Percentiles rank a stretch among this genome's conserved stretches.
Evolutionary conservation across 2,113 vertebrate genomes (phyloP).

Genomic region (Barbus barbus): DNA sequence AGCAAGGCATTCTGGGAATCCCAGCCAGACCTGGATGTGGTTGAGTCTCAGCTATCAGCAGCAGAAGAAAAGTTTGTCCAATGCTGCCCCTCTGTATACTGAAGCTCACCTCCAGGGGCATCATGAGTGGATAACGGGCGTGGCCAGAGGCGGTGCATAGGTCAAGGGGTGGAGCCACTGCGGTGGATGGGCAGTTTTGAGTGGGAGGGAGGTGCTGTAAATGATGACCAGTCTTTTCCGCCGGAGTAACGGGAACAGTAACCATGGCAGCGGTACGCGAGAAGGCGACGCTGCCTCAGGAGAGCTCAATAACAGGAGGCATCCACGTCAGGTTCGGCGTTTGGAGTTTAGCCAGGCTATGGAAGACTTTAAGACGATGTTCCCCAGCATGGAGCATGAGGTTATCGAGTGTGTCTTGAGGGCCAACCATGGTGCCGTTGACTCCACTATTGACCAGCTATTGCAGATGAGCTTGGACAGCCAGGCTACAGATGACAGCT

Average conservation of each 20-base stretch:
- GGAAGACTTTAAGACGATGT: conserved; percentile 99
- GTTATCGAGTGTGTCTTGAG: conserved; percentile 96
- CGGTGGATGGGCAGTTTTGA: conserved; percentile 27
- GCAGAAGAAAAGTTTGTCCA: neutral
- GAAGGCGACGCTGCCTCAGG: conserved; percentile 57
- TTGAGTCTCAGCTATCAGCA: neutral
- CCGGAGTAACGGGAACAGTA: conserved; percentile 66
- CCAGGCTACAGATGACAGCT: conserved; percentile 86
- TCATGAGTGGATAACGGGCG: conserved; percentile 49
- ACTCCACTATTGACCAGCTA: conserved; percentile 96
- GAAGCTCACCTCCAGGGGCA: neutral
- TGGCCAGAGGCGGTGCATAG: neutral
- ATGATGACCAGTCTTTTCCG: conserved; percentile 87
- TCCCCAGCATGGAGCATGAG: conserved; percentile 94
- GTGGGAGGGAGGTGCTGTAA: conserved; percentile 10
- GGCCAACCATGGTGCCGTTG: conserved; percentile 94
- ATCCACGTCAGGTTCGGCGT: conserved; percentile 87
- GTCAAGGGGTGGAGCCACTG: conserved; percentile 28
- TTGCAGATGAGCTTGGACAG: conserved; percentile 95
- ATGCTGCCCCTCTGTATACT: conserved; percentile 25
- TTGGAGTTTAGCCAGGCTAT: conserved; percentile 98
- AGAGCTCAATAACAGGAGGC: conserved; percentile 88
- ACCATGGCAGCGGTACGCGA: conserved; percentile 63
- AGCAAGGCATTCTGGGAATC: conserved; percentile 28
- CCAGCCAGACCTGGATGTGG: conserved; percentile 37